Percentiles rank a stretch among this genome's conserved stretches.
Evolutionary conservation across 2,797 vertebrate genomes (phyloP).

Genomic region (Pseudochirops corinnae): DNA sequence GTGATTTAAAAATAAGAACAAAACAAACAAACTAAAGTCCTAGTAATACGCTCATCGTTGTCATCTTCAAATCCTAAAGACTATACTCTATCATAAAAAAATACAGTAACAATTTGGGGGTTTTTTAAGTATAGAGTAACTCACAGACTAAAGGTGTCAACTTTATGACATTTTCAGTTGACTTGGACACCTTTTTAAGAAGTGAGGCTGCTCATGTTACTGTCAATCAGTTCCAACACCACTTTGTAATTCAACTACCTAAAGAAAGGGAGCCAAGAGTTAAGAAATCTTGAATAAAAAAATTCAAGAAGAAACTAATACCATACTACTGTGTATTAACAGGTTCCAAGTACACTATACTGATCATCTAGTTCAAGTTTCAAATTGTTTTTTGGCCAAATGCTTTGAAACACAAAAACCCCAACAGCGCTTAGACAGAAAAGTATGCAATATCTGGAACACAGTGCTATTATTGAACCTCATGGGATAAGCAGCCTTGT

Average conservation of each 20-base stretch:
- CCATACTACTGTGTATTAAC: constrained; percentile 12
- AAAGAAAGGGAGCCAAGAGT: constrained; percentile 20
- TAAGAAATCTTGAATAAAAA: constrained; percentile 42
- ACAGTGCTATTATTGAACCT: constrained; percentile 36
- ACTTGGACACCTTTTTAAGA: constrained; percentile 29
- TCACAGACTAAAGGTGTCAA: neutral
- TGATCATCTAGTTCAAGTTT: constrained; percentile 24
- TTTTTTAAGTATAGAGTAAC: neutral
- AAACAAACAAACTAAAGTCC: constrained; percentile 32
- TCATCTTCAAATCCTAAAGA: neutral
- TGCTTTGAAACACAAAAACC: constrained; percentile 31
- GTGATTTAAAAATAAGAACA: neutral
- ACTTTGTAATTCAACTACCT: constrained; percentile 27
- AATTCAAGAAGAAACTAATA: constrained; percentile 30
- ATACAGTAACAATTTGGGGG: constrained; percentile 20
- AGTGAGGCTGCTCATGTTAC: constrained; percentile 32
- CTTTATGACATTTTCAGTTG: constrained; percentile 22
- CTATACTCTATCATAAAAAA: constrained; percentile 13
- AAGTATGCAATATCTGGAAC: constrained; percentile 25
- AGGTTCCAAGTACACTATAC: neutral
- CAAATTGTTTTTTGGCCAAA: neutral
- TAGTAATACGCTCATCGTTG: neutral
- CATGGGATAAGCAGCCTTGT: constrained; percentile 18
- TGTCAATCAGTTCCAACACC: constrained; percentile 17
- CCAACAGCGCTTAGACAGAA: constrained; percentile 17